Base-by-base conservation (phyloP, 2,888 invertebrate genomes). In the Noctuana brunneofusca region DNA sequence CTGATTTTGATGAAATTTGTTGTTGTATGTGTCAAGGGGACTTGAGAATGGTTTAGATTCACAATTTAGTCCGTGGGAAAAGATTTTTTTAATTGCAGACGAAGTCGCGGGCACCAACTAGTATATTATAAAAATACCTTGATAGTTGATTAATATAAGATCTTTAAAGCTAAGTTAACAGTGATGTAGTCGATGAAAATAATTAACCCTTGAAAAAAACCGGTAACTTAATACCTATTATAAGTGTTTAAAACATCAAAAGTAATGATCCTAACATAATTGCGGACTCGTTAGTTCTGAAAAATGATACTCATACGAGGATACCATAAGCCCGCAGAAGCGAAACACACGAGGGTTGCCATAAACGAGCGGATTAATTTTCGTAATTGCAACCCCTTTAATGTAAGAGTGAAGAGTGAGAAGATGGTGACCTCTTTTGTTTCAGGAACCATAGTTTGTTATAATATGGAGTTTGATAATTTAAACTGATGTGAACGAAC, bases 201-300 rank as follows among this genome's bases (percentile, higher is more conserved):
- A 35, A 5, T n/a, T 1, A 35, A 0, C 4, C 35, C 8, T 1
- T 6, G 27, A 27, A 6, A 27, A 41, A 1, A 41, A n/a, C 14
- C 1, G n/a, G 53, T 52, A 59, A 53, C 52, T 3, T 6, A 20
- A 53, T 46, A n/a, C n/a, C n/a, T n/a, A 30, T 38, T 11, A 30
- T 43, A 43, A 52, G 30, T 43, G 52, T 46, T 59, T 53, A 41
- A 53, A 63, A 58, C 54, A 56, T 59, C 52, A 56, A 63, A 60
- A 55, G 55, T 63, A 59, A 56, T 46, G 18, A 59, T 49, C 30
- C 32, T 43, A 52, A 64, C 64, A 53, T 70, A 68, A 70, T 67
- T 69, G 68, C 54, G 64, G 20, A 65, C 65, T 68, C 67, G 68
- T 66, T 68, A 68, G 66, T 66, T 65, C 54, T 69, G 70, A 68